phyloP scores from a whole-genome alignment of 1,140 invertebrate genomes.

The Melanaphis sacchari region DNA sequence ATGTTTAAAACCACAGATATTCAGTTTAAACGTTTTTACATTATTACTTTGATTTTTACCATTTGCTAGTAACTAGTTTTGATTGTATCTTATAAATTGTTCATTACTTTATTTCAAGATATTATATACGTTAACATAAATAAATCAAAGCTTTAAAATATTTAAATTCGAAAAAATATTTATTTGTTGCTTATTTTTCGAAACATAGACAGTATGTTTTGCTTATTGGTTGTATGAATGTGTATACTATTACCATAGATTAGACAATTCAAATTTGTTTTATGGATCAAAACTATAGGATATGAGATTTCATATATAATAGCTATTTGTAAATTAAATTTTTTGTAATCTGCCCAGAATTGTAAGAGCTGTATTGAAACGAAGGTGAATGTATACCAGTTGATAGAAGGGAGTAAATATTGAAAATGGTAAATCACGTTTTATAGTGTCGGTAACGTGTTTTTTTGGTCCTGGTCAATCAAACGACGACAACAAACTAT shows the following conservation, averaged over 20 bases:
- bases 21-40: background rate
- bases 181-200: background rate
- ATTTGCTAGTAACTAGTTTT: background rate
- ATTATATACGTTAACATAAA: too few species aligned
- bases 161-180: background rate
- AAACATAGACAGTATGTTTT: background rate
- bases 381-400: background rate
- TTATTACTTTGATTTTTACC: background rate
- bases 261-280: background rate
- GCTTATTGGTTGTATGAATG: background rate
- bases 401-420: background rate
- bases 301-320: background rate
- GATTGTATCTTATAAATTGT: background rate
- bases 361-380: background rate
- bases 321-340: background rate
- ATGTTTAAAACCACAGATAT: background rate
- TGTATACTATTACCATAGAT: background rate
- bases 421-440: conserved; percentile 35
- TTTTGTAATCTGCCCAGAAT: background rate
- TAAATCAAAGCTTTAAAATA: background rate
- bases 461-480: background rate
- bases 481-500: background rate
- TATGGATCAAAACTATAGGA: background rate
- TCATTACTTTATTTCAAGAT: background rate
- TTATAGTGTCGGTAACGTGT: background rate